Percentiles rank a stretch among this genome's conserved stretches.
phyloP scores from a whole-genome alignment of 1,140 invertebrate species.

The Mylabris phalerata region DNA sequence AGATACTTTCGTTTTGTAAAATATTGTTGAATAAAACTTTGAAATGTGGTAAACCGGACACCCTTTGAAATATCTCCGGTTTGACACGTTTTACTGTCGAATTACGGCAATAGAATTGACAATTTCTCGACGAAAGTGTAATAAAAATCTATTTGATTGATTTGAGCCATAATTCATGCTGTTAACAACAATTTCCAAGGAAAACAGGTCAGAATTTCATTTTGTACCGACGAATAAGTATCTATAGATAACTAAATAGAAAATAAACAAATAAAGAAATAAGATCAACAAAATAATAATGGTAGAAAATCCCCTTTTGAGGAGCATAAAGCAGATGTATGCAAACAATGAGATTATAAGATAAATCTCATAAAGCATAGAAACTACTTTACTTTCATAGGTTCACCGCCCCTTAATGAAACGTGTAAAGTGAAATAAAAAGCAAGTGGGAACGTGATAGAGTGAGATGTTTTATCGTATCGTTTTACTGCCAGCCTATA shows the following conservation, averaged over 20 bases:
- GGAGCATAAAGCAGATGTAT: conserved; percentile 23
- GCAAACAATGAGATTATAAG: conserved; percentile 31
- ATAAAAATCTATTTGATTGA: too few relatives aligned
- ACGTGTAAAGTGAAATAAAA: neutral
- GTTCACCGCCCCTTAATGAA: conserved; percentile 10
- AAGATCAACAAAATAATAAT: conserved; percentile 3
- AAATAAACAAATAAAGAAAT: neutral
- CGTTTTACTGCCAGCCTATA: neutral
- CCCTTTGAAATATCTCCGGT: too few relatives aligned
- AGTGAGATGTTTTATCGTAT: neutral
- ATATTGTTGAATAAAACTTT: too few relatives aligned
- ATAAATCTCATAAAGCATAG: conserved; percentile 31
- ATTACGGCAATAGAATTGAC: too few relatives aligned
- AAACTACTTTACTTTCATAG: conserved; percentile 33
- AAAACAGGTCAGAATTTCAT: too few relatives aligned
- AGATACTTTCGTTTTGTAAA: too few relatives aligned
- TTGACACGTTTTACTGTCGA: too few relatives aligned
- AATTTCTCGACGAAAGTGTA: too few relatives aligned
- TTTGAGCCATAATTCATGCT: too few relatives aligned
- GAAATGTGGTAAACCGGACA: too few relatives aligned
- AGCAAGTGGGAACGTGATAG: neutral
- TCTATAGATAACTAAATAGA: conserved; percentile 1
- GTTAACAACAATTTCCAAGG: too few relatives aligned
- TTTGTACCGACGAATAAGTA: neutral
- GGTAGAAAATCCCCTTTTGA: conserved; percentile 19